Evolutionary conservation across 2,113 vertebrate species (phyloP).

Genomic region (Gulo gulo): DNA sequence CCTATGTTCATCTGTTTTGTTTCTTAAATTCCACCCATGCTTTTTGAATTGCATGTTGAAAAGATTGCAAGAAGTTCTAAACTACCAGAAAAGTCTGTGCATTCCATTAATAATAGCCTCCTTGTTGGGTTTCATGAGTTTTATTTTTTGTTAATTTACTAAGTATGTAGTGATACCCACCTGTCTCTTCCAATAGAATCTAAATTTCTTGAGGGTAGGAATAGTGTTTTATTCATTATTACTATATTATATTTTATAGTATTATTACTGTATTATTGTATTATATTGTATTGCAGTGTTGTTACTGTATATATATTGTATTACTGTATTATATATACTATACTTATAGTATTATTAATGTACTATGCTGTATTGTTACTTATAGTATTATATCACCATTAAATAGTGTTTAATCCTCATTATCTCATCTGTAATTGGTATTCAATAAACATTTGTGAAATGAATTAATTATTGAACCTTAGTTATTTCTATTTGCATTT

Average conservation of each 20-base stretch:
- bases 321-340: too few relatives aligned
- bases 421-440: background rate
- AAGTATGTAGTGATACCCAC: background rate
- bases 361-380: background rate
- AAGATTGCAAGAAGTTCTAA: background rate
- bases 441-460: slow-evolving; percentile 1
- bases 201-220: background rate
- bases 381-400: background rate
- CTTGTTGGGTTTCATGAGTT: background rate
- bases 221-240: background rate
- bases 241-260: background rate
- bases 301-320: background rate
- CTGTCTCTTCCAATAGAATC: background rate
- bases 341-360: background rate
- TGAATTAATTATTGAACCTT: background rate
- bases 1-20: background rate
- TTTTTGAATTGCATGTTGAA: slow-evolving; percentile 7
- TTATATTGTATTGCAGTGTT: background rate
- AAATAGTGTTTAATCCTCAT: background rate
- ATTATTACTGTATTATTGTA: background rate
- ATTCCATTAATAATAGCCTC: background rate
- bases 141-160: background rate
- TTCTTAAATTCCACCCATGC: background rate
- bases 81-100: background rate
- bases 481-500: background rate